Evolutionary conservation across 2,797 vertebrate species (phyloP).

Genomic region (Pseudochirops cupreus): DNA sequence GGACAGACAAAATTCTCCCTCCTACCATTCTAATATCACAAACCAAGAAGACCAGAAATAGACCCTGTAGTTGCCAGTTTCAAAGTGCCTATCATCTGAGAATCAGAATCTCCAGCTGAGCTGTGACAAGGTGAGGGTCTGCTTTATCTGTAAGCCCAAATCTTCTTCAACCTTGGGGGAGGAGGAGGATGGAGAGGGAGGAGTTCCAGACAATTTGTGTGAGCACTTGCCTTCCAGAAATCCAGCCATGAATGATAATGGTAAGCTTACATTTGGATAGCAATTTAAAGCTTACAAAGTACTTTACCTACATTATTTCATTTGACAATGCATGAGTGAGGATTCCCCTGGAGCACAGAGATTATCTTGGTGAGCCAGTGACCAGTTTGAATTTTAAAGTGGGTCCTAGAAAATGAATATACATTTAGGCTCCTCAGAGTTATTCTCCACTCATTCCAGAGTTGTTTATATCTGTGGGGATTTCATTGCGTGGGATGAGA

Average conservation of each 20-base stretch:
- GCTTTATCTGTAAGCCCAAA: not conserved
- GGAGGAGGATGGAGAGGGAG: not conserved
- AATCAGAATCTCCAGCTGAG: not conserved
- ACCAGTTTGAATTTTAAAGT: not conserved
- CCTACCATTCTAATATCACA: not conserved
- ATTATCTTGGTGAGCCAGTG: not conserved
- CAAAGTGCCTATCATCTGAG: not conserved
- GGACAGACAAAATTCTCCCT: not conserved
- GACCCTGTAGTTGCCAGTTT: not conserved
- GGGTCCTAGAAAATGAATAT: not conserved
- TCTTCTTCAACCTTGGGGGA: not conserved
- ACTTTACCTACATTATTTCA: not conserved
- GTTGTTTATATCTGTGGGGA: not conserved
- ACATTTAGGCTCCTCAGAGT: not conserved
- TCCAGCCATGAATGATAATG: not conserved
- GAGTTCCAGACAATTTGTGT: not conserved
- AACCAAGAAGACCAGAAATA: not conserved
- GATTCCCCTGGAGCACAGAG: not conserved
- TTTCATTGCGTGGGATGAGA: not conserved
- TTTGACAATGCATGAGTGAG: not conserved
- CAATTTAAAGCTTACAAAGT: not conserved
- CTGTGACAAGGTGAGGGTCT: not conserved
- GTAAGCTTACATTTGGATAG: not conserved
- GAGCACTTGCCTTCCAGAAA: not conserved
- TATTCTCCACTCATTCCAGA: not conserved